Percentiles rank a stretch among this genome's conserved stretches.
phyloP scores from a whole-genome alignment of 1,140 invertebrate species.

The Arion vulgaris region DNA sequence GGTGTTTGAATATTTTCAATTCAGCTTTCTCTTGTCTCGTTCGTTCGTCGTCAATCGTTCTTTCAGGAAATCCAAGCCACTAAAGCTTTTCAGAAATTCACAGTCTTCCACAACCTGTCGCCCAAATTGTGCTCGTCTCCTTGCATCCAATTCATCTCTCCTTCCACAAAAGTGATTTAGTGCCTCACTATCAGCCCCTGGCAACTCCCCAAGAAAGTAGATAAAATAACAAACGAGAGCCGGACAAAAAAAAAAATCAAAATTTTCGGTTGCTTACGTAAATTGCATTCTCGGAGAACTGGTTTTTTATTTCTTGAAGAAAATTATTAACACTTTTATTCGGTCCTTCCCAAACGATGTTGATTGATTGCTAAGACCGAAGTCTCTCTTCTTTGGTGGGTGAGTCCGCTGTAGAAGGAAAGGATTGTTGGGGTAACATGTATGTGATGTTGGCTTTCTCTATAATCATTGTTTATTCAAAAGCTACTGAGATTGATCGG shows the following conservation, averaged over 20 bases:
- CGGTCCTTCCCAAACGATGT: conserved; percentile 7
- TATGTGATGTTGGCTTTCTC: neutral
- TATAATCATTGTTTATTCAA: neutral
- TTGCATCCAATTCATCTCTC: neutral
- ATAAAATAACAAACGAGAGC: neutral
- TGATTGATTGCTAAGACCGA: conserved; percentile 3
- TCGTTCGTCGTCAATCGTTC: neutral
- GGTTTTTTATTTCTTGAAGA: conserved; percentile 4
- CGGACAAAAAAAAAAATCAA: neutral
- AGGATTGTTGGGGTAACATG: conserved; percentile 5
- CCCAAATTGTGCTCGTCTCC: neutral
- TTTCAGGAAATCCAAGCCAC: neutral
- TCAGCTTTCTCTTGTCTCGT: no score
- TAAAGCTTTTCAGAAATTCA: neutral
- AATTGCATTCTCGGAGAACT: neutral
- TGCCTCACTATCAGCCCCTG: neutral
- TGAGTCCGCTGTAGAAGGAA: neutral
- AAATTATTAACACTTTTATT: conserved; percentile 17
- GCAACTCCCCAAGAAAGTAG: neutral
- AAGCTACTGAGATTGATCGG: neutral
- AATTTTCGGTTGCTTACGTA: conserved; percentile 6
- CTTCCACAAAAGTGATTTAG: conserved; percentile 2
- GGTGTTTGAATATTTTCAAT: no score
- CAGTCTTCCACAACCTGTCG: neutral
- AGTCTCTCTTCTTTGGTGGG: neutral